Base-by-base conservation (phyloP, 2,797 vertebrate species). In the Gadopsis marmoratus region DNA sequence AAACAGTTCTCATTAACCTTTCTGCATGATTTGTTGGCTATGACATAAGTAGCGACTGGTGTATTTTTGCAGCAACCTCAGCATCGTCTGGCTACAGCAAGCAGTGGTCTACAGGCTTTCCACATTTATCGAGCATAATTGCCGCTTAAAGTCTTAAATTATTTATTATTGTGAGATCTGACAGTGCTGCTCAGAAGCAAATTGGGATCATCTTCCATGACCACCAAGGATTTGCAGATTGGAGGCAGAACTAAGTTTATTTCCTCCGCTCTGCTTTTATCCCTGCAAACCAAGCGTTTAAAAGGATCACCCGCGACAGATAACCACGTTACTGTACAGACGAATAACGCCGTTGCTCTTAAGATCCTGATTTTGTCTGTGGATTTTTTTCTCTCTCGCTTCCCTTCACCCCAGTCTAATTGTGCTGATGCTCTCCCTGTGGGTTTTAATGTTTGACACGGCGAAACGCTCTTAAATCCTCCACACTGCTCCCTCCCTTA, bases 121-220 rank as follows among this genome's bases (percentile, higher is more conserved):
- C 91, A 93, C 95, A 95, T 95, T 95, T 95, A 95, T 95, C 87
- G 79, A 95, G 95, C 93, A 95, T 95, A 96, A 96, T 95, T 95
- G 94, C 88, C 89, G 94, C 95, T 96, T 95, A 95, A 95, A 95
- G 94, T 95, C 94, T 95, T 95, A 94, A 94, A 95, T 96, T 94
- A 95, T 95, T 96, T 95, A 95, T 95, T 96, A 95, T 95, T 96
- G 94, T 95, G 92, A 95, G 94, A 96, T 96, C 95, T 95, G 95
- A 95, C 94, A 94, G 94, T 90, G 89, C 91, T 95, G 94, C 94
- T 95, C 93, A 94, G 95, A 95, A 95, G 95, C 92, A 95, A 96
- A 96, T 96, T 95, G 95, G 94, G 94, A 96, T 96, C 95, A 96
- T 96, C 94, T 96, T 94, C 95, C 95, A 95, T 96, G 95, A 96